phyloP scores from a whole-genome alignment of 2,888 invertebrate species.

The Seira sanloemensis region DNA sequence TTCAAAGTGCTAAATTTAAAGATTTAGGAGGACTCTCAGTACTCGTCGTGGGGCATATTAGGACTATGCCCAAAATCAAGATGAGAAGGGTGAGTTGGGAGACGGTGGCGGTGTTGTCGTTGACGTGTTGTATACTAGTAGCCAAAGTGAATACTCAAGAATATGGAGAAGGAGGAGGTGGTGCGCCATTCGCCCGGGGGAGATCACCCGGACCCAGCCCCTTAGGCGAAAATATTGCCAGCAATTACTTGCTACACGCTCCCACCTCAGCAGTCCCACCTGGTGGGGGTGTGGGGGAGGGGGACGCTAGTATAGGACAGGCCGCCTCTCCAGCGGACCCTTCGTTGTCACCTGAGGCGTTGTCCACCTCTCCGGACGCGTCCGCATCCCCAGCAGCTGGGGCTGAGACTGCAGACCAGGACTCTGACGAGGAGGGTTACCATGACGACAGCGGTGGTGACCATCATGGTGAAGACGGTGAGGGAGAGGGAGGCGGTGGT shows the following conservation, averaged over 20 bases:
- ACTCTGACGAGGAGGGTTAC: conserved; percentile 52
- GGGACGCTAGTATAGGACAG: neutral
- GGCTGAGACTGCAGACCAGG: conserved; percentile 51
- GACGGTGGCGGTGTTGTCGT: conserved; percentile 28
- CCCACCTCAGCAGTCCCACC: conserved; percentile 39
- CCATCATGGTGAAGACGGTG: conserved; percentile 34
- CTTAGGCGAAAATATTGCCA: conserved; percentile 42
- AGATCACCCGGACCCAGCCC: neutral
- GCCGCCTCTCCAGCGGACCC: neutral
- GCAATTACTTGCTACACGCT: conserved; percentile 44
- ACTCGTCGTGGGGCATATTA: conserved; percentile 45
- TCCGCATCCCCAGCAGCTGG: neutral
- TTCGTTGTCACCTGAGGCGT: neutral
- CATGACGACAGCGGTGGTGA: conserved; percentile 25
- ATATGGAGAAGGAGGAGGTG: conserved; percentile 39
- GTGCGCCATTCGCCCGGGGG: conserved; percentile 12
- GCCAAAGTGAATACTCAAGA: conserved; percentile 54
- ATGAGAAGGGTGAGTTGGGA: conserved; percentile 45
- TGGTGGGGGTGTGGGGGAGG: neutral
- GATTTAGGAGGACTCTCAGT: neutral
- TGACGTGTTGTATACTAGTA: conserved; percentile 30
- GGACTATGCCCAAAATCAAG: conserved; percentile 61
- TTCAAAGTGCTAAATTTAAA: neutral
- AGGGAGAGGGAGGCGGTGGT: conserved; percentile 6
- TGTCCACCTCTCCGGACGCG: conserved; percentile 21